These are phyloP conservation scores for Mantis religiosa DNA, from an alignment of 2,888 invertebrate genomes.

Conservation along the genomic window DNA sequence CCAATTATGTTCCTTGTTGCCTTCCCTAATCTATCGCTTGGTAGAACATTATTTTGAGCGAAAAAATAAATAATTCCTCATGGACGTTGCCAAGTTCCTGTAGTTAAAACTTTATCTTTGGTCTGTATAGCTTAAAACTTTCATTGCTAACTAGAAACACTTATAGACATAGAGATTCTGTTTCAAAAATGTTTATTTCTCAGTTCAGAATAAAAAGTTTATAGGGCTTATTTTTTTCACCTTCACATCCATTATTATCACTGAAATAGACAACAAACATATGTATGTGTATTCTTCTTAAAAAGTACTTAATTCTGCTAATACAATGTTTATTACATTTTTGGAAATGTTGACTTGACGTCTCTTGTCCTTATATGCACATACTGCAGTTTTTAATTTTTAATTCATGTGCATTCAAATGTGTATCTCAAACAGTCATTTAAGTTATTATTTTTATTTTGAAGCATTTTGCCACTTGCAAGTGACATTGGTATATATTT, in stretches of 20 bases:
- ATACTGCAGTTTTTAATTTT: not conserved
- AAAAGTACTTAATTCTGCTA: not conserved
- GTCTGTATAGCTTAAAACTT: not conserved
- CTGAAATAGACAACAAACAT: not conserved
- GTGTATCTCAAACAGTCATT: not conserved
- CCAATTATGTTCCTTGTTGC: not conserved
- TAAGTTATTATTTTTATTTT: not conserved
- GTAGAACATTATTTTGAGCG: conserved; percentile 5
- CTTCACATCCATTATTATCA: not conserved
- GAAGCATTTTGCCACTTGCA: not conserved
- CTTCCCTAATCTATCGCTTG: not conserved
- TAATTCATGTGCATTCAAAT: not conserved
- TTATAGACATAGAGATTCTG: conserved; percentile 10
- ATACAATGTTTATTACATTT: not conserved
- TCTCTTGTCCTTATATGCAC: not conserved
- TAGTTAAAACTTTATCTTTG: not conserved
- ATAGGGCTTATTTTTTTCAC: not conserved
- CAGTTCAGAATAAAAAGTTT: not conserved
- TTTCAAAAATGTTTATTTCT: not conserved
- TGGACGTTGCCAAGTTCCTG: conserved; percentile 11
- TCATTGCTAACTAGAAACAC: conserved; percentile 10
- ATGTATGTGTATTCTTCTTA: not conserved
- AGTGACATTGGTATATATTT: not conserved
- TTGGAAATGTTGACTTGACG: not conserved
- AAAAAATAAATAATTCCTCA: not conserved